phyloP scores from a whole-genome alignment of 2,888 invertebrate species.

The Drosophila mimetica region DNA sequence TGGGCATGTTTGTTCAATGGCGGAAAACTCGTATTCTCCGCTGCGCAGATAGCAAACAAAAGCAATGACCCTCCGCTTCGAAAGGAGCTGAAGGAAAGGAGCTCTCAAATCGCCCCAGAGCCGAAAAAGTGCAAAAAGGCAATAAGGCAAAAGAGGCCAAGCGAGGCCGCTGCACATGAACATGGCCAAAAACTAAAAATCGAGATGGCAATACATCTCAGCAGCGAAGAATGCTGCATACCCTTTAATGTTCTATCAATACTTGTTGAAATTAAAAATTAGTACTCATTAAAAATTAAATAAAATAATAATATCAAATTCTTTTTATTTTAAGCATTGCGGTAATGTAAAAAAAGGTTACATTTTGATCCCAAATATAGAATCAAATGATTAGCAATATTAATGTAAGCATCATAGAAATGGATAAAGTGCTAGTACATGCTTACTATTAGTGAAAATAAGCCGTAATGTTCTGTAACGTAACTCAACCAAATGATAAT shows the following conservation, averaged over 20 bases:
- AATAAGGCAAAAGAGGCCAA: slow-evolving; percentile 64
- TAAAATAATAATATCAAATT: too few species aligned
- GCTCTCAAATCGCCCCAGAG: slow-evolving; percentile 55
- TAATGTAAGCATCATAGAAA: too few species aligned
- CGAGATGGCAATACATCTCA: slow-evolving; percentile 6
- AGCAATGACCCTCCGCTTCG: slow-evolving; percentile 40
- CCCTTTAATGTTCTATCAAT: not conserved
- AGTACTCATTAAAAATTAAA: too few species aligned
- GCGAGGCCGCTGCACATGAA: slow-evolving; percentile 51
- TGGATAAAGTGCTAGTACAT: too few species aligned
- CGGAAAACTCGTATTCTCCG: slow-evolving; percentile 65
- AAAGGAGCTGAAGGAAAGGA: slow-evolving; percentile 42
- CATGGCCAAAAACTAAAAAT: slow-evolving; percentile 42
- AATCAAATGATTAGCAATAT: too few species aligned
- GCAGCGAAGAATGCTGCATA: not conserved
- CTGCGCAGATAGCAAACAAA: slow-evolving; percentile 42
- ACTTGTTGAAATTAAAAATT: not conserved
- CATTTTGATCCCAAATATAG: too few species aligned
- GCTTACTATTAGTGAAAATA: not conserved
- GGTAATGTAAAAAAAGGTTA: too few species aligned
- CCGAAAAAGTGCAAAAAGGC: slow-evolving; percentile 67
- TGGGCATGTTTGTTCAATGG: slow-evolving; percentile 58
- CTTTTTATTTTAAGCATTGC: too few species aligned
- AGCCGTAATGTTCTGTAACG: too few species aligned
- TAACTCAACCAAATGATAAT: not conserved